A percentile compares a stretch with the other conserved stretches of the same genome.
These are phyloP conservation scores for Athene noctua DNA, from an alignment of 2,113 vertebrate species.

Conservation along the genomic window DNA sequence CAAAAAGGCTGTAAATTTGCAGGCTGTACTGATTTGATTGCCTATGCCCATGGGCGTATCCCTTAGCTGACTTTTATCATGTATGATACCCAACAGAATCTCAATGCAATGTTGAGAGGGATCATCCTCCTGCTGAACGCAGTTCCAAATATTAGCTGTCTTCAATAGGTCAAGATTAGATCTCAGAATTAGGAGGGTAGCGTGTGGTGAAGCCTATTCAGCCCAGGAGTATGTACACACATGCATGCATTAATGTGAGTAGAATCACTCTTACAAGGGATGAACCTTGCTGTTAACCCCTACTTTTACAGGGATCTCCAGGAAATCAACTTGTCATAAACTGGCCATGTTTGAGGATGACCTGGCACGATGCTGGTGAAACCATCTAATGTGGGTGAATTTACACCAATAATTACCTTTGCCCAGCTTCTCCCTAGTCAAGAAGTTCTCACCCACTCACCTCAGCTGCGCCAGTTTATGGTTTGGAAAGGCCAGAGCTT, in stretches of 20 bases:
- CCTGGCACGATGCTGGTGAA: neutral
- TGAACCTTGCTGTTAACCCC: neutral
- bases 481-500: neutral
- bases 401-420: neutral
- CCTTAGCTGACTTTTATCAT: neutral
- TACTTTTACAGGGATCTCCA: neutral
- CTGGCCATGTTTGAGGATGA: neutral
- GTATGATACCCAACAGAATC: neutral
- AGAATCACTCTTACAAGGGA: neutral
- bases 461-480: fast-evolving
- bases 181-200: neutral
- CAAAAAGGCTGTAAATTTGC: neutral
- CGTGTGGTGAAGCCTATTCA: neutral
- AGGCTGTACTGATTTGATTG: neutral
- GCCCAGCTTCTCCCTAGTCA: neutral
- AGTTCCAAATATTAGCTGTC: neutral
- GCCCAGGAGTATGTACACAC: neutral
- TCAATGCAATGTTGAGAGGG: neutral
- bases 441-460: neutral
- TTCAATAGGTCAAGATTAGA: neutral
- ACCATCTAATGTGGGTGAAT: neutral
- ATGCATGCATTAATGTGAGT: neutral
- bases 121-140: neutral
- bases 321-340: neutral
- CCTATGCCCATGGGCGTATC: neutral